These are phyloP conservation scores for Rhea americana DNA, from an alignment of 2,113 vertebrate species.

Conservation along the genomic window DNA sequence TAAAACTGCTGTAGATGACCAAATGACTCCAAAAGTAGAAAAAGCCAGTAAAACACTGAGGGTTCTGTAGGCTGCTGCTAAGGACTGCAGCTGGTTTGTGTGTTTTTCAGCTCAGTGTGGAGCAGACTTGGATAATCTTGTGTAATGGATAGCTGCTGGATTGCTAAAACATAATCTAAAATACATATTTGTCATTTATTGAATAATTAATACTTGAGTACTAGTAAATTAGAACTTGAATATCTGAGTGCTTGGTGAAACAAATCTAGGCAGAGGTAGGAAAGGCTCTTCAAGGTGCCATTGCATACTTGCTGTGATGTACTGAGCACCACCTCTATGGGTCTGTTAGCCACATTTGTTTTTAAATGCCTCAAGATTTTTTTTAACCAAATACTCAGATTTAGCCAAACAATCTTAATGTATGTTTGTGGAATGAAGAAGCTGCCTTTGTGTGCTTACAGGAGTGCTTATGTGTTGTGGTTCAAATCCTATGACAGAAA, in stretches of 20 bases:
- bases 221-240: neutral
- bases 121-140: neutral
- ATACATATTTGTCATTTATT: neutral
- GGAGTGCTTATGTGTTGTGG: neutral
- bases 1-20: neutral
- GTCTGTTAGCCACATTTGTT: neutral
- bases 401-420: neutral
- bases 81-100: accelerated
- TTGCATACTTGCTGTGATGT: neutral
- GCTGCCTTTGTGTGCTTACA: neutral
- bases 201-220: neutral
- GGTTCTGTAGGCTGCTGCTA: accelerated
- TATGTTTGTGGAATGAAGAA: neutral
- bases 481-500: neutral
- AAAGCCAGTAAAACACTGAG: neutral
- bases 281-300: neutral
- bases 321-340: neutral
- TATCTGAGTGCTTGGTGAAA: neutral
- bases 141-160: accelerated
- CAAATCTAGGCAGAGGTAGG: neutral
- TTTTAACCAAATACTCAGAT: neutral
- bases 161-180: accelerated
- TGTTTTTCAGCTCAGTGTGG: neutral
- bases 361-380: neutral
- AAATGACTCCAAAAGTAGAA: neutral